Evolutionary conservation across 2,888 invertebrate species (phyloP).

Genomic region (Agrochola macilenta): DNA sequence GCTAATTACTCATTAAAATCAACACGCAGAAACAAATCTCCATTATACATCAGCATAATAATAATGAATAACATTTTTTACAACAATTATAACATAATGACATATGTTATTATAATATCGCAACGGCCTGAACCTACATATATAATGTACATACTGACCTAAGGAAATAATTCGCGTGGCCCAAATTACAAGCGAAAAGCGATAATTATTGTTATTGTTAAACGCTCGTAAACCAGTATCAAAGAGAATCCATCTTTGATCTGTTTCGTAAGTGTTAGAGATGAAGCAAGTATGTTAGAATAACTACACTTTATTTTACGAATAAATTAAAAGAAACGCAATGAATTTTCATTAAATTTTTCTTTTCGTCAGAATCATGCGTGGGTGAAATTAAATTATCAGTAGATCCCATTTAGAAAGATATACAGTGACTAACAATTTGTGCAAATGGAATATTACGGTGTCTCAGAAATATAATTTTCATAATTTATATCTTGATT

Average conservation of each 20-base stretch:
- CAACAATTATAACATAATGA: conserved; percentile 64
- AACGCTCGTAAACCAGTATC: conserved; percentile 65
- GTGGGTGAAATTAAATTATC: conserved; percentile 53
- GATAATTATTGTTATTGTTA: conserved; percentile 67
- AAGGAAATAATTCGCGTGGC: conserved; percentile 65
- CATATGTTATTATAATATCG: conserved; percentile 66
- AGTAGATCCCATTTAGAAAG: conserved; percentile 45
- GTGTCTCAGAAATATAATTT: conserved; percentile 52
- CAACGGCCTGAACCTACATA: conserved; percentile 59
- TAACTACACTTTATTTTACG: conserved; percentile 54
- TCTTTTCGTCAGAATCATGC: conserved; percentile 35
- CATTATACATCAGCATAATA: conserved; percentile 36
- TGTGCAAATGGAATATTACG: conserved; percentile 53
- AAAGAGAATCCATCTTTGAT: conserved; percentile 68
- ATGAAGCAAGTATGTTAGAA: conserved; percentile 63
- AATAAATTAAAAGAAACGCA: conserved; percentile 48
- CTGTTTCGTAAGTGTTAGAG: conserved; percentile 65
- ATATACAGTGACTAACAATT: conserved; percentile 48
- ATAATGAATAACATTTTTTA: conserved; percentile 48
- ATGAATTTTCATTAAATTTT: conserved; percentile 30
- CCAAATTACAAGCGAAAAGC: conserved; percentile 59
- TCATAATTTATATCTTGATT: conserved; percentile 59
- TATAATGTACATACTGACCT: conserved; percentile 58
- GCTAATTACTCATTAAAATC: conserved; percentile 53
- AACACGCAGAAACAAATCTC: conserved; percentile 36